Percentiles rank a stretch among this genome's conserved stretches.
These are phyloP conservation scores for Diabrotica undecimpunctata DNA, from an alignment of 1,140 invertebrate species.

Conservation along the genomic window DNA sequence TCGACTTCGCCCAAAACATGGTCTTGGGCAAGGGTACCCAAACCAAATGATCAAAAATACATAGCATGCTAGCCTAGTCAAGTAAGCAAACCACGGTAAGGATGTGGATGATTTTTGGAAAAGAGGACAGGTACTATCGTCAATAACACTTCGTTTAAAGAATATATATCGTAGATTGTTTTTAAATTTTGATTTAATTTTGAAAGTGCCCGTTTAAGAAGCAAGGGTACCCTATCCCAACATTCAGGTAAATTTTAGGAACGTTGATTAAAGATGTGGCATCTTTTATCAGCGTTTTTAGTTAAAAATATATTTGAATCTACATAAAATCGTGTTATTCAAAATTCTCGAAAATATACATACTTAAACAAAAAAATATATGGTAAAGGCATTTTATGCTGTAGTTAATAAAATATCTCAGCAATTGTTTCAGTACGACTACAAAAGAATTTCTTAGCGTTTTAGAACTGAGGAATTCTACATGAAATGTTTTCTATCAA, in stretches of 20 bases:
- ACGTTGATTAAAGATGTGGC: slow-evolving; percentile 26
- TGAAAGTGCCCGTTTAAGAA: slow-evolving; percentile 46
- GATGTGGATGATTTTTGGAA: slow-evolving; percentile 16
- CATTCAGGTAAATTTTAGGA: slow-evolving; percentile 81
- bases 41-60: slow-evolving; percentile 1
- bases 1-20: slow-evolving; percentile 1
- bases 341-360: too few relatives aligned
- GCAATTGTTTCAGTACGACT: too few relatives aligned
- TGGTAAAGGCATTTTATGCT: too few relatives aligned
- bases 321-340: too few relatives aligned
- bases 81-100: slow-evolving; percentile 7
- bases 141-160: neutral
- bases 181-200: slow-evolving; percentile 34
- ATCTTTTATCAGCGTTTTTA: slow-evolving; percentile 29
- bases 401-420: too few relatives aligned
- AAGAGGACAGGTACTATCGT: slow-evolving; percentile 31
- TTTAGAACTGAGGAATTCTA: too few relatives aligned
- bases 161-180: slow-evolving; percentile 13
- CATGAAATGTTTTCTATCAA: too few relatives aligned
- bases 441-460: too few relatives aligned
- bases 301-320: too few relatives aligned
- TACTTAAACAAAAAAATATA: too few relatives aligned
- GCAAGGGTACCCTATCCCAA: slow-evolving; percentile 96
- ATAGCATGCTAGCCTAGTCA: slow-evolving; percentile 7
- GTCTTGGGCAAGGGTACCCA: slow-evolving; percentile 11